A percentile compares a stretch with the other conserved stretches of the same genome.
These are phyloP conservation scores for Epirrita christyi DNA, from an alignment of 2,888 invertebrate genomes.

Conservation along the genomic window DNA sequence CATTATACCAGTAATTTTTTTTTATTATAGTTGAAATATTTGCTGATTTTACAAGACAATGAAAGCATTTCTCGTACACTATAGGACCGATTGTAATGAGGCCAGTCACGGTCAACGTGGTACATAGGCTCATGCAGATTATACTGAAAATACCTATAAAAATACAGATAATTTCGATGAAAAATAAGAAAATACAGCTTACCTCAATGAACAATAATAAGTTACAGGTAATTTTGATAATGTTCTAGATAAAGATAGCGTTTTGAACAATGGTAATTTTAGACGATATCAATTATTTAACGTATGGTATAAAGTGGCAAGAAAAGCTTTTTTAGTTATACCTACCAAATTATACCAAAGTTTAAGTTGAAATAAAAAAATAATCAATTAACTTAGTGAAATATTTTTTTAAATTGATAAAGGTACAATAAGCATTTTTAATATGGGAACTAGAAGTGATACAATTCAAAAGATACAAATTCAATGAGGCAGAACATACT, in stretches of 20 bases:
- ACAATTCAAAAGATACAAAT: neutral
- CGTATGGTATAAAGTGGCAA: too few species aligned
- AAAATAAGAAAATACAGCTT: neutral
- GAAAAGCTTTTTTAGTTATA: too few species aligned
- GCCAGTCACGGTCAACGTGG: conserved; percentile 44
- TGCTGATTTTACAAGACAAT: conserved; percentile 38
- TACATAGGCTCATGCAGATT: conserved; percentile 52
- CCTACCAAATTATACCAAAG: too few species aligned
- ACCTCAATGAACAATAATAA: neutral
- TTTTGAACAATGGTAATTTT: too few species aligned
- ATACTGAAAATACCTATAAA: conserved; percentile 34
- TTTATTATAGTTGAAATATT: too few species aligned
- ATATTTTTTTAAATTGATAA: too few species aligned
- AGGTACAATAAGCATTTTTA: too few species aligned
- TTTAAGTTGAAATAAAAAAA: too few species aligned
- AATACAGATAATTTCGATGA: neutral
- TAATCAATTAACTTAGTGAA: too few species aligned
- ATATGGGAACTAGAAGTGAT: neutral
- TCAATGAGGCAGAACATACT: neutral
- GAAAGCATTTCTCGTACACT: conserved; percentile 49
- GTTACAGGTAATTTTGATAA: neutral
- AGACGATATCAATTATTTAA: too few species aligned
- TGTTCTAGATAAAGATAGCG: too few species aligned
- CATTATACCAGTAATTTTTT: too few species aligned
- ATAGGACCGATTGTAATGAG: conserved; percentile 50